These are phyloP conservation scores for Drymodes brunneopygia DNA, from an alignment of 2,113 vertebrate genomes.

Conservation along the genomic window DNA sequence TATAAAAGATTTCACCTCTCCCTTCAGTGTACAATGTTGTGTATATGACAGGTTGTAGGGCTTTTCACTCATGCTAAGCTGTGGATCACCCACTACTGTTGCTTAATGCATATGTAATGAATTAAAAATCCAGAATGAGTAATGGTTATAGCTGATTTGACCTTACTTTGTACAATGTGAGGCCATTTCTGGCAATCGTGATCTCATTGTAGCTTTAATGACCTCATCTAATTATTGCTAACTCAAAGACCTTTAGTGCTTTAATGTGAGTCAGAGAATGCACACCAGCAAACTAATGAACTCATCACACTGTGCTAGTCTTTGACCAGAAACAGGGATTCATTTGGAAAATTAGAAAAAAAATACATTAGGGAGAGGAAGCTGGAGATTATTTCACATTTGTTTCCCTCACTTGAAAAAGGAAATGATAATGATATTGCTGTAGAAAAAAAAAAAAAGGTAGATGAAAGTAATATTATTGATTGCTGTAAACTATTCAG, in stretches of 20 bases:
- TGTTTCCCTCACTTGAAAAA: constrained; percentile 56
- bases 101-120: constrained; percentile 54
- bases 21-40: neutral
- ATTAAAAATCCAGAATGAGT: constrained; percentile 41
- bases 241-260: constrained; percentile 61
- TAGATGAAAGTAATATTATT: neutral
- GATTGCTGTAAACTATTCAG: constrained; percentile 6
- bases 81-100: neutral
- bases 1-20: neutral
- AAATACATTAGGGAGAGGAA: constrained; percentile 57
- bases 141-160: constrained; percentile 71
- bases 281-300: constrained; percentile 68
- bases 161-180: constrained; percentile 61
- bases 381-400: constrained; percentile 55
- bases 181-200: constrained; percentile 64
- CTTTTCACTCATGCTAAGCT: neutral
- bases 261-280: constrained; percentile 63
- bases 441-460: neutral
- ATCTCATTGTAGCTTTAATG: constrained; percentile 75
- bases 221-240: constrained; percentile 75
- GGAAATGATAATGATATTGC: constrained; percentile 42
- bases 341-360: constrained; percentile 67
- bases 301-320: constrained; percentile 47
- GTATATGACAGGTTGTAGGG: neutral
- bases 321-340: constrained; percentile 68